A percentile compares a stretch with the other conserved stretches of the same genome.
Evolutionary conservation across 2,888 invertebrate genomes (phyloP).

Genomic region (Zelleria hepariella): DNA sequence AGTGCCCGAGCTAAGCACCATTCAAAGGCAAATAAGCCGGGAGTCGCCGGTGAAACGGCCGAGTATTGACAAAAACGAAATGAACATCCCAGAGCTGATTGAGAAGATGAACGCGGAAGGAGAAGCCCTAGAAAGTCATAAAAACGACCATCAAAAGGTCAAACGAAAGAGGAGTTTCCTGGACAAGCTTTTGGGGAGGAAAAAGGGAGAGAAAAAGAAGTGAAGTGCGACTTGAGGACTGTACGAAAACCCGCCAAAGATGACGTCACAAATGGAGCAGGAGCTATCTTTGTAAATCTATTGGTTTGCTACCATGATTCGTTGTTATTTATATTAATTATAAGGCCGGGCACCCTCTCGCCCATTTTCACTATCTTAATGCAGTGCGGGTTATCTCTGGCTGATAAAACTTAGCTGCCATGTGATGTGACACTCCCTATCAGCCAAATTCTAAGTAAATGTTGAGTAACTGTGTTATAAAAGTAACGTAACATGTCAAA

Average conservation of each 20-base stretch:
- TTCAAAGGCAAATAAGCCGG: conserved; percentile 43
- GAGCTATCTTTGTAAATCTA: conserved; percentile 30
- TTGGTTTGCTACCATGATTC: conserved; percentile 26
- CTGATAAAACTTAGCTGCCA: conserved; percentile 60
- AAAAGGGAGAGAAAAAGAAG: conserved; percentile 42
- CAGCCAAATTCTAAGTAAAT: conserved; percentile 39
- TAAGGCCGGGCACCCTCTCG: conserved; percentile 54
- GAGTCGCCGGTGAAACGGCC: conserved; percentile 38
- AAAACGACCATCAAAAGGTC: conserved; percentile 44
- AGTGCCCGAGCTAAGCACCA: conserved; percentile 47
- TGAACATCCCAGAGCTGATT: conserved; percentile 55
- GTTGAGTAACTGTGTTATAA: background rate
- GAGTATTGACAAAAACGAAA: conserved; percentile 25
- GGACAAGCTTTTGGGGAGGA: conserved; percentile 60
- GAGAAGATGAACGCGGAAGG: conserved; percentile 54
- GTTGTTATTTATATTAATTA: conserved; percentile 37
- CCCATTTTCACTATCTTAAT: conserved; percentile 47
- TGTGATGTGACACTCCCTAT: conserved; percentile 67
- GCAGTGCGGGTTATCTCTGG: conserved; percentile 62
- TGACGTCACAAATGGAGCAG: conserved; percentile 40
- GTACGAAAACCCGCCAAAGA: conserved; percentile 57
- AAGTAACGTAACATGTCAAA: background rate
- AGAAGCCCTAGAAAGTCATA: conserved; percentile 40
- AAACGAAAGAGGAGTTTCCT: conserved; percentile 65
- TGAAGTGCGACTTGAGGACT: conserved; percentile 28